Percentiles rank a stretch among this genome's conserved stretches.
phyloP scores from a whole-genome alignment of 2,797 vertebrate species.

The Etheostoma perlongum region DNA sequence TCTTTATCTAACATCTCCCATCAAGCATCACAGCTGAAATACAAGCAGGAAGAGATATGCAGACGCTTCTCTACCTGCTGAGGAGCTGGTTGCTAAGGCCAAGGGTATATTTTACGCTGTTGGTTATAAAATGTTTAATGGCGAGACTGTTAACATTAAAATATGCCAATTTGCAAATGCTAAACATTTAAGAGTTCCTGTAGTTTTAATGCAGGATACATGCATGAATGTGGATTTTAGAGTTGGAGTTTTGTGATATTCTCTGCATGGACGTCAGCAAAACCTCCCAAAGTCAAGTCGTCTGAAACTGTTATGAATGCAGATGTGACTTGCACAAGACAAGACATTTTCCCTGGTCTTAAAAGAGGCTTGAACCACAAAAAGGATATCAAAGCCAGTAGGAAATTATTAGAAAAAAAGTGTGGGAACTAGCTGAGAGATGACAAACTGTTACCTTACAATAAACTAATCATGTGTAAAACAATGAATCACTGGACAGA shows the following conservation, averaged over 20 bases:
- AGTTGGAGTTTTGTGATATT: too few relatives aligned
- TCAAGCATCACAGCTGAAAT: background rate
- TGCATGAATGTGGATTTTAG: background rate
- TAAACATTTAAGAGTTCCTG: background rate
- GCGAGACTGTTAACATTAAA: conserved; percentile 15
- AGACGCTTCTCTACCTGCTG: background rate
- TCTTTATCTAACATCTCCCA: background rate
- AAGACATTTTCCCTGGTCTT: background rate
- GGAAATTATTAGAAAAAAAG: background rate
- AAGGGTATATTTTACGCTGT: conserved; percentile 25
- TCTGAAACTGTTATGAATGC: background rate
- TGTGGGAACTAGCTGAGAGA: background rate
- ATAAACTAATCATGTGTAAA: background rate
- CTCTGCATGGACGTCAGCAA: background rate
- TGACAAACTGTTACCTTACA: too few relatives aligned
- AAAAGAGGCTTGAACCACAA: background rate
- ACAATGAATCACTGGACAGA: background rate
- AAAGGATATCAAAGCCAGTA: background rate
- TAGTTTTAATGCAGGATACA: background rate
- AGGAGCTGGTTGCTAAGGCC: conserved; percentile 32
- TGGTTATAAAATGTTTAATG: background rate
- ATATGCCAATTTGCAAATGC: background rate
- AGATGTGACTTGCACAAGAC: too few relatives aligned
- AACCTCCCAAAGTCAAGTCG: background rate
- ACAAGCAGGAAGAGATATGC: background rate